phyloP scores from a whole-genome alignment of 2,797 vertebrate genomes.

The Enteromius radiatus region DNA sequence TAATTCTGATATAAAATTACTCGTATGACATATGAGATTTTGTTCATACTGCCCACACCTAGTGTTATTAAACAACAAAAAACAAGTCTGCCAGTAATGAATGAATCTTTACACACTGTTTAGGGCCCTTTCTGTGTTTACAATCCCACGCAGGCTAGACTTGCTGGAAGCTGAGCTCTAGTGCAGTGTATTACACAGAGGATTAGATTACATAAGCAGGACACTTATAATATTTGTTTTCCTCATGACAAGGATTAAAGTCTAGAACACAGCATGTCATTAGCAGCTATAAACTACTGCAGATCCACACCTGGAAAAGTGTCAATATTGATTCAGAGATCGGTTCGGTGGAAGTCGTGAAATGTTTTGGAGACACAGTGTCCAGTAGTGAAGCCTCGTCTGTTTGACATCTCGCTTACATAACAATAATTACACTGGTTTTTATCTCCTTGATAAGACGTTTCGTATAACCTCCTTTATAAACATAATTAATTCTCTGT shows the following conservation, averaged over 20 bases:
- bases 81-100: neutral
- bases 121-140: neutral
- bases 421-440: constrained; percentile 53
- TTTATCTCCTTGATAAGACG: constrained; percentile 39
- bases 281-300: neutral
- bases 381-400: constrained; percentile 35
- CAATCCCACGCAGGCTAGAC: neutral
- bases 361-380: neutral
- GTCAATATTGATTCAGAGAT: constrained; percentile 37
- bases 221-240: constrained; percentile 71
- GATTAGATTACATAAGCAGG: constrained; percentile 76
- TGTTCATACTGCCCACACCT: neutral
- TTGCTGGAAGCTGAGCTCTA: constrained; percentile 23
- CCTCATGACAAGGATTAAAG: constrained; percentile 68
- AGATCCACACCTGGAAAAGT: neutral
- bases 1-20: neutral
- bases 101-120: constrained; percentile 1
- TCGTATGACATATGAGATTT: neutral
- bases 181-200: constrained; percentile 53
- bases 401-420: constrained; percentile 63
- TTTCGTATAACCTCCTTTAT: neutral
- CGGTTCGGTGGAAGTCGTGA: neutral
- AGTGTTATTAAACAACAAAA: constrained; percentile 2
- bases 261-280: constrained; percentile 20
- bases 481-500: neutral